Conservation (phyloP, 2,888 invertebrate genomes). For the Polydrusus tereticollis region DNA sequence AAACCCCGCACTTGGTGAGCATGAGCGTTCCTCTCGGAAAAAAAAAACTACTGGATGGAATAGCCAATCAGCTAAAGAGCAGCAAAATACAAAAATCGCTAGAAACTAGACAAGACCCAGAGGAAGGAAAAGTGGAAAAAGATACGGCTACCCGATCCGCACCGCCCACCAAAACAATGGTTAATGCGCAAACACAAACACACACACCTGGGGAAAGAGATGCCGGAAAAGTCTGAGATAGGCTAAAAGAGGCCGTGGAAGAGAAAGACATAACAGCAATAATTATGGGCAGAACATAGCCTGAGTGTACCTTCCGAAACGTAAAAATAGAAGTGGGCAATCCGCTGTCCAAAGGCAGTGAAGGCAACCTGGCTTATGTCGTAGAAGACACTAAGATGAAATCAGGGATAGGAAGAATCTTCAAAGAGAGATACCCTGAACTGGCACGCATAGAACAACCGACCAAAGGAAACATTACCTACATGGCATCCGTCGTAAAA, state of each 20-base stretch:
- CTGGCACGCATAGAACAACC: neutral
- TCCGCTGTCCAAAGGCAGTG: neutral
- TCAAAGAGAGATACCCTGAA: neutral
- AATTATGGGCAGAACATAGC: neutral
- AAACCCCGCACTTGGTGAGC: too few relatives aligned
- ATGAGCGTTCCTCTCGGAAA: too few relatives aligned
- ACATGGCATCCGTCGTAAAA: neutral
- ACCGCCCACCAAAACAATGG: neutral
- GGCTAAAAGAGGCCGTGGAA: neutral
- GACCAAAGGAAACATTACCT: neutral
- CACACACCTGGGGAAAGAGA: neutral
- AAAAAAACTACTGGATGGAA: neutral
- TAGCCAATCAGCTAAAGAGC: neutral
- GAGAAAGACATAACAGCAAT: neutral
- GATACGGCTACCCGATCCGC: neutral
- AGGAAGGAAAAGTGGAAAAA: neutral
- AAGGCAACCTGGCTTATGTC: neutral
- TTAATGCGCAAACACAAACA: neutral
- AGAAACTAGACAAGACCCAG: neutral
- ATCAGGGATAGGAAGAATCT: neutral
- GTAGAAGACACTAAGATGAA: neutral
- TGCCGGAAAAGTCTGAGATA: neutral
- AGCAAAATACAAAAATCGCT: neutral
- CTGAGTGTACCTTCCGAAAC: neutral
- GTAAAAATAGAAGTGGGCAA: neutral